A percentile compares a stretch with the other conserved stretches of the same genome.
phyloP scores from a whole-genome alignment of 2,113 vertebrate genomes.

The Ia io region DNA sequence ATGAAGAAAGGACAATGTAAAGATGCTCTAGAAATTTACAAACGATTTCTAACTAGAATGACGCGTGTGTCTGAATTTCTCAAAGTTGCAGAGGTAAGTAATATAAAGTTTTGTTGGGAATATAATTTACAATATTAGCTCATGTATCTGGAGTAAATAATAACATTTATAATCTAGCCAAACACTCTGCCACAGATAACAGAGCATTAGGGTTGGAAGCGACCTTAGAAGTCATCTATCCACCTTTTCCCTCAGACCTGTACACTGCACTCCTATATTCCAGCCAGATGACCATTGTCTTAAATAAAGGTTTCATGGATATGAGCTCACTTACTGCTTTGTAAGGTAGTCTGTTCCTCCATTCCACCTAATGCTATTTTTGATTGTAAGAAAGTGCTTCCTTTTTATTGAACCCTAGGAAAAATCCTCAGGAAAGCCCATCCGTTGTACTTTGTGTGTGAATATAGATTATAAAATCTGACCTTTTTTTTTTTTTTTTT shows the following conservation, averaged over 20 bases:
- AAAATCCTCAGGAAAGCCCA: background rate
- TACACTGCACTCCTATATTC: background rate
- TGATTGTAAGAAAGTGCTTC: background rate
- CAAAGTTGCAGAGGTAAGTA: constrained; percentile 96
- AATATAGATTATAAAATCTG: constrained; percentile 4
- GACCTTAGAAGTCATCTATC: background rate
- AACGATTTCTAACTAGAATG: constrained; percentile 98
- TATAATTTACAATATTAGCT: background rate
- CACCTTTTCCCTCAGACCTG: background rate
- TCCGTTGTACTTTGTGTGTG: background rate
- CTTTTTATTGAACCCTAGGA: background rate
- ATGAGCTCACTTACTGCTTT: background rate
- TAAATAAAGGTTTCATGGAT: background rate
- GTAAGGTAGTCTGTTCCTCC: background rate
- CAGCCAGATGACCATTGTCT: background rate
- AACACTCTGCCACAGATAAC: background rate
- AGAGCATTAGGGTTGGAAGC: background rate
- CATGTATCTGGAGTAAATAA: background rate
- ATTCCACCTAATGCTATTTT: background rate
- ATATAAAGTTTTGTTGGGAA: constrained; percentile 24
- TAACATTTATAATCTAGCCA: background rate
- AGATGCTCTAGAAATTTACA: constrained; percentile 99
- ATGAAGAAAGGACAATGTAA: constrained; percentile 99
- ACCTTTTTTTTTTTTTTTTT: background rate
- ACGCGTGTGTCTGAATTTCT: constrained; percentile 98